Conservation (phyloP, 2,888 invertebrate species). For the Apocheima hispidaria region DNA sequence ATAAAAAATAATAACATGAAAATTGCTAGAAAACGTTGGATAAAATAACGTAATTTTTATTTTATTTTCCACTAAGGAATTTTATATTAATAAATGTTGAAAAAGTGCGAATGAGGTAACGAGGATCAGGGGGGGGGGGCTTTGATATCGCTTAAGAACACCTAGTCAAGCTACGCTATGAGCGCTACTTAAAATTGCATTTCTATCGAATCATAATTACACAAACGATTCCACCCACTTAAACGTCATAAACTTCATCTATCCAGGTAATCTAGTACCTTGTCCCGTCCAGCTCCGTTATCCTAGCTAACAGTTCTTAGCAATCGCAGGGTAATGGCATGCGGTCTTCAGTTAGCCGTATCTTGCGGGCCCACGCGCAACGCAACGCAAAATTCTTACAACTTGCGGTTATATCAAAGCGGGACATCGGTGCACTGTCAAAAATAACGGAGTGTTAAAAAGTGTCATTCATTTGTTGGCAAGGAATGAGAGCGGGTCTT, state of each 20-base stretch:
- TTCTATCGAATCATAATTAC: too few relatives aligned
- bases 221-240: background rate
- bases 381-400: slow-evolving; percentile 40
- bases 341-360: slow-evolving; percentile 47
- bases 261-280: slow-evolving; percentile 32
- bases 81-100: too few relatives aligned
- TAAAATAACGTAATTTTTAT: too few relatives aligned
- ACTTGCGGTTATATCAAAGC: slow-evolving; percentile 39
- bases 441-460: slow-evolving; percentile 40
- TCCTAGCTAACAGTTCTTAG: slow-evolving; percentile 64
- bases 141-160: too few relatives aligned
- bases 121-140: too few relatives aligned
- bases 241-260: slow-evolving; percentile 17
- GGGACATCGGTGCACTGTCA: slow-evolving; percentile 40
- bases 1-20: too few relatives aligned
- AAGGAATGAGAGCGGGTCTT: too few relatives aligned
- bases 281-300: slow-evolving; percentile 56
- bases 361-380: slow-evolving; percentile 50
- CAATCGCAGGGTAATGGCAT: slow-evolving; percentile 52
- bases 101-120: too few relatives aligned
- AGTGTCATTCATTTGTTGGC: background rate
- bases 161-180: too few relatives aligned
- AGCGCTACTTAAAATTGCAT: too few relatives aligned
- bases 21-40: too few relatives aligned
- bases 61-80: too few relatives aligned